Evolutionary conservation across 2,888 invertebrate species (phyloP), one percentile per base, ranked within the genome.

Genomic region (Euphydryas editha): DNA sequence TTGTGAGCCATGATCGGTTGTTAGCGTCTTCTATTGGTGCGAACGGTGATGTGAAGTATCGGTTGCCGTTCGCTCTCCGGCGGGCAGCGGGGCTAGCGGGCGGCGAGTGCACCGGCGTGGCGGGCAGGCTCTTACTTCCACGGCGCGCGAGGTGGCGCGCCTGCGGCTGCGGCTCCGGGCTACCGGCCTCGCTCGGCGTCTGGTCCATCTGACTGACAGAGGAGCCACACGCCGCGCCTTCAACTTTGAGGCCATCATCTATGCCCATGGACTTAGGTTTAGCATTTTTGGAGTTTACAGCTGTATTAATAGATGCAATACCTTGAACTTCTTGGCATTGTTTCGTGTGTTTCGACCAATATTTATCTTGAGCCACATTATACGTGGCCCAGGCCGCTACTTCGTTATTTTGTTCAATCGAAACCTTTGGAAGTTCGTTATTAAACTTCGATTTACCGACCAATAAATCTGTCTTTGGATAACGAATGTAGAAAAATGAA

Each of bases 51-150:
- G 93, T 92, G 81, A 93, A 93, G 74, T 81, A 93, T 55, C 93
- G 94, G 80, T 96, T 95, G 59, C 86, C 84, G 58, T 94, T 88
- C 72, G 93, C 87, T 80, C 94, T 95, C 68, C 95, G 92, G 17
- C 94, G 92, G 51, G 86, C 82, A 17, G 87, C 91, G 0, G 95
- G 95, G 54, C 95, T 95, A 24, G 87, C 82, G 17, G 84, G 87
- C 0, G 95, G 96, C 13, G 96, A 94, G 64, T 94, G 87, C 3
- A 94, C 82, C 0, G 96, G 96, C 0, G 95, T 95, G 0, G 94
- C 94, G 0, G 96, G 96, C 69, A 96, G 85, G 20, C 96, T 96
- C 85, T 93, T 94, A 81, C 96, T 96, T 69, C 95, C 95, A 69
- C 95, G 93, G 1, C 95, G 89, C 63, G 86, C 78, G 70, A 76